Conservation (phyloP, 1,140 invertebrate genomes). For the Diploscapter pachys region DNA sequence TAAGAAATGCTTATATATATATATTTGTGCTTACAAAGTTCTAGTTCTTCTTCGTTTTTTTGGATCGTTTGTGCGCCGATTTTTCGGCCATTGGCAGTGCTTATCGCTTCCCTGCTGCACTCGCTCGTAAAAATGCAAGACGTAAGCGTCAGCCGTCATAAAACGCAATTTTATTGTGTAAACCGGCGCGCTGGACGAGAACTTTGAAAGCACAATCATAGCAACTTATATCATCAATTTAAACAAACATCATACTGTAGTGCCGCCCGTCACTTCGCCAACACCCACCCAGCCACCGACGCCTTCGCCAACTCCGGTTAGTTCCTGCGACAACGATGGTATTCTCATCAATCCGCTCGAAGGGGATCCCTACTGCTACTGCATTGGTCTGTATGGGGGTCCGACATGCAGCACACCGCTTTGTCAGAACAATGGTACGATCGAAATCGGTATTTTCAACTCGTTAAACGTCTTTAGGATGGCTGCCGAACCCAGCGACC, state of each 20-base stretch:
- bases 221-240: background rate
- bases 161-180: no score
- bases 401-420: conserved; percentile 14
- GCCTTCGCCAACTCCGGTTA: background rate
- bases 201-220: background rate
- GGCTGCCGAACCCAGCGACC: background rate
- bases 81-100: no score
- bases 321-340: conserved; percentile 34
- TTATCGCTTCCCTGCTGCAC: no score
- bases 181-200: background rate
- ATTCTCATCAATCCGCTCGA: conserved; percentile 3
- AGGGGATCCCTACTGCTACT: conserved; percentile 26
- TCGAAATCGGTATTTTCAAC: background rate
- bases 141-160: no score
- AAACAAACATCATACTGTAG: background rate
- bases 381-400: conserved; percentile 22
- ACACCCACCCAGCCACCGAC: background rate
- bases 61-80: no score
- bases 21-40: no score
- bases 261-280: background rate
- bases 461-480: background rate
- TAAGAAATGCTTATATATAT: background rate
- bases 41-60: no score
- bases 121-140: no score
- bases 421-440: conserved; percentile 28